Conservation (phyloP, 2,797 vertebrate genomes). For the Xerus rutilus region DNA sequence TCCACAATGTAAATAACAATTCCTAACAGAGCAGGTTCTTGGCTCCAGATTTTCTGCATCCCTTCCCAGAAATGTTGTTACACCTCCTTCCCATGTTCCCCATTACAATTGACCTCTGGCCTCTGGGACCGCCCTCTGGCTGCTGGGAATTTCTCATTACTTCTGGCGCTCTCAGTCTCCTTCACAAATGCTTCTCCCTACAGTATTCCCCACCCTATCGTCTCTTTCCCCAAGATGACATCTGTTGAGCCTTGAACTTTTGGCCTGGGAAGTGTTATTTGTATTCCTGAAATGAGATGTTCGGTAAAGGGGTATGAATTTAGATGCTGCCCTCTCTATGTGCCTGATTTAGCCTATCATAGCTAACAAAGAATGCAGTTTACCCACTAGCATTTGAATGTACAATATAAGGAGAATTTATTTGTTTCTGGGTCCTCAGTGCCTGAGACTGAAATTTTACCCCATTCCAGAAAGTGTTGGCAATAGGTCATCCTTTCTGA, state of each 20-base stretch:
- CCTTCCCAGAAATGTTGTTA: neutral
- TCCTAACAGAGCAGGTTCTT: neutral
- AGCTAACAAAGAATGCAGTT: slow-evolving; percentile 10
- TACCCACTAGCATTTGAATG: slow-evolving; percentile 80
- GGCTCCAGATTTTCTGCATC: neutral
- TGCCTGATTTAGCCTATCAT: neutral
- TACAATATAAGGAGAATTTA: slow-evolving; percentile 89
- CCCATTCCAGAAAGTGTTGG: slow-evolving; percentile 75
- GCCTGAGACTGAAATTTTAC: slow-evolving; percentile 85
- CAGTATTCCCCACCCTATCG: no score
- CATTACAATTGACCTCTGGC: neutral
- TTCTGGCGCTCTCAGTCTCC: neutral
- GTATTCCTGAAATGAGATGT: neutral
- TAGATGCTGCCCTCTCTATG: slow-evolving; percentile 14
- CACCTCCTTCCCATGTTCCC: neutral
- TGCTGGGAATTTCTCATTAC: neutral
- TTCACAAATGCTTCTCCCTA: neutral
- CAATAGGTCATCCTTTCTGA: no score
- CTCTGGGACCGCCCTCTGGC: neutral
- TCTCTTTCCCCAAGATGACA: neutral
- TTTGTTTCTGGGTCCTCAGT: slow-evolving; percentile 86
- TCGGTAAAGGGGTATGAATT: slow-evolving; percentile 51
- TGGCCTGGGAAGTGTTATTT: slow-evolving; percentile 15
- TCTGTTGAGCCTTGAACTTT: slow-evolving; percentile 14
- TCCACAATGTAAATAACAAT: neutral